Base-by-base conservation (phyloP, 1,140 invertebrate species). In the Diorhabda sublineata region DNA sequence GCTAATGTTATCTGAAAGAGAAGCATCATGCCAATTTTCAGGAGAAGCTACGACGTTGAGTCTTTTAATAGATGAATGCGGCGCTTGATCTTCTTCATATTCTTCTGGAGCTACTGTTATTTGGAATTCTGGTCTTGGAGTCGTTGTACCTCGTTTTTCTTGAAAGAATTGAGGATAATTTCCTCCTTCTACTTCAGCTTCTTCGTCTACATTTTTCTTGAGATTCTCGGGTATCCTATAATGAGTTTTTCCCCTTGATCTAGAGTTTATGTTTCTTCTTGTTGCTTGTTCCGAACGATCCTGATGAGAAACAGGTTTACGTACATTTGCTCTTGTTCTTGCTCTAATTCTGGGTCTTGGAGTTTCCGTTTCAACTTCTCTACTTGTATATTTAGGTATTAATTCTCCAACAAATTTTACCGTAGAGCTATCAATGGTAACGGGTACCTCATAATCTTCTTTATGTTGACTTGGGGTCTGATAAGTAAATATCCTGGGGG, bases 371-470 rank as follows among this genome's bases (percentile, higher is more conserved):
- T 71, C 74, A n/a, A 67, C 45, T 41, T 63, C 65, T 67, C 52
- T 67, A n/a, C 60, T 59, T 4, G 66, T 57, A 68, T 78, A 79
- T 70, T 80, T 81, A 5, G 78, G 78, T 69, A 76, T 70, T 56
- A 80, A 75, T 75, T 81, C 75, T 3, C 78, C 78, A n/a, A 81
- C 69, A 66, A 81, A 80, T 43, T 73, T 74, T 26, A 78, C 68
- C 44, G 72, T 68, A 45, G 72, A 11, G 45, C 61, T 41, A 5
- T 74, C 70, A 4, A 59, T 43, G 9, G 5, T 61, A 9, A 57
- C 64, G n/a, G 64, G 58, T 61, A 64, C 45, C 26, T 62, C 42
- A 43, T 58, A 62, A 11, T 61, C 59, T 26, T 66, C 42, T 3
- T 43, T 45, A 45, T 69, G 43, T 26, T 59, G 8, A 59, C 11